These are phyloP conservation scores for Aythya baeri DNA, from an alignment of 2,113 vertebrate species.

Conservation along the genomic window DNA sequence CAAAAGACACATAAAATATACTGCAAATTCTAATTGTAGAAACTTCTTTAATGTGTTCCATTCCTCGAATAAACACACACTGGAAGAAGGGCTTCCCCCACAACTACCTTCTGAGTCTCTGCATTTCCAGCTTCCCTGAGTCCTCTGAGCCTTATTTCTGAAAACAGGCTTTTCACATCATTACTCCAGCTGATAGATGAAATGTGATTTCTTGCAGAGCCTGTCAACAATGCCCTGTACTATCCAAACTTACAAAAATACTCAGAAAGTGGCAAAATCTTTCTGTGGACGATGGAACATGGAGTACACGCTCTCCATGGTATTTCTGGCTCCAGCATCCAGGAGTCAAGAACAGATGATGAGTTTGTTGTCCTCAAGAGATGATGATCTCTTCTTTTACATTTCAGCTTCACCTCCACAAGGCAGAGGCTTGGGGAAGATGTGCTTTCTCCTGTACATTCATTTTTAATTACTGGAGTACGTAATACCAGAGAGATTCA, in stretches of 20 bases:
- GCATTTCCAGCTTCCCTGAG: not conserved
- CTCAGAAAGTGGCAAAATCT: not conserved
- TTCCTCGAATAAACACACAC: not conserved
- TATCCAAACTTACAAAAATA: not conserved
- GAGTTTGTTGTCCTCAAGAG: not conserved
- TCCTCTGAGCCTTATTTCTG: not conserved
- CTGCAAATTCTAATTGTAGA: constrained; percentile 7
- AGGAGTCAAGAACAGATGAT: not conserved
- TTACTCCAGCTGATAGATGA: not conserved
- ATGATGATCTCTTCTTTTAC: not conserved
- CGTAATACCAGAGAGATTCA: not conserved
- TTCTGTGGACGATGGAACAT: not conserved
- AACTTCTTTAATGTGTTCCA: not conserved
- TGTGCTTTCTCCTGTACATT: not conserved
- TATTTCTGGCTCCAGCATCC: not conserved
- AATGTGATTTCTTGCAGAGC: not conserved
- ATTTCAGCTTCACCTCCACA: not conserved
- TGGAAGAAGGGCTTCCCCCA: not conserved
- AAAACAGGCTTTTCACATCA: not conserved
- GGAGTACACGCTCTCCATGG: not conserved
- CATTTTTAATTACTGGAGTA: not conserved
- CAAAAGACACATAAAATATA: constrained; percentile 23
- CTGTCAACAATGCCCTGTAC: not conserved
- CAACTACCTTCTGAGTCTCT: not conserved
- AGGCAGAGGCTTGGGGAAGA: not conserved